These are phyloP conservation scores for Caenorhabditis briggsae DNA, from an alignment of 1,140 invertebrate genomes.

Conservation along the genomic window DNA sequence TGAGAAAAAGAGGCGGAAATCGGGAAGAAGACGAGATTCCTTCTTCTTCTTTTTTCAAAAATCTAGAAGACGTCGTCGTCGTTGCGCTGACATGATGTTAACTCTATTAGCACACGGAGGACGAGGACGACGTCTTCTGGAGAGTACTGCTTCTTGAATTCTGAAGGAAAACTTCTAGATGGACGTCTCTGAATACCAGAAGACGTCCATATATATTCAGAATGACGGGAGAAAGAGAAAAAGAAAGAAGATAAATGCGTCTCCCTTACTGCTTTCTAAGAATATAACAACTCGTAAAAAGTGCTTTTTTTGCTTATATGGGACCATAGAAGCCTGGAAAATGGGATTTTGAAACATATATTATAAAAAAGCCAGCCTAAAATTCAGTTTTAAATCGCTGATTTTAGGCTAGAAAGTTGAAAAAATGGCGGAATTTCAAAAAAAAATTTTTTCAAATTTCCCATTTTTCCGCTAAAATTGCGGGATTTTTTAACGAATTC, in stretches of 20 bases:
- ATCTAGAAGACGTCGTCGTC: neutral
- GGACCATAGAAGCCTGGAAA: too few relatives aligned
- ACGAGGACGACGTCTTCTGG: neutral
- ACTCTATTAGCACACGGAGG: constrained; percentile 23
- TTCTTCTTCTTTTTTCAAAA: neutral
- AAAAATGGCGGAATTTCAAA: too few relatives aligned
- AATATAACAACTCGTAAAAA: constrained; percentile 3
- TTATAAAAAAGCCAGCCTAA: too few relatives aligned
- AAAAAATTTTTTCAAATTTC: too few relatives aligned
- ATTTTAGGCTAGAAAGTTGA: too few relatives aligned
- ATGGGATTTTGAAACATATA: too few relatives aligned
- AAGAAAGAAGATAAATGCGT: neutral
- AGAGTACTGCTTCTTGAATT: too few relatives aligned
- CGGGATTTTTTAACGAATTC: too few relatives aligned
- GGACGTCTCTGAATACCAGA: neutral
- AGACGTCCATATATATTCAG: constrained; percentile 7
- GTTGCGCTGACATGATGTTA: neutral
- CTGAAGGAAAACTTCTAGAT: neutral
- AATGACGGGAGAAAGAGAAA: neutral
- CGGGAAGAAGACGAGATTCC: constrained; percentile 20
- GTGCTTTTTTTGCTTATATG: too few relatives aligned
- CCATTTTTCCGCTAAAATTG: too few relatives aligned
- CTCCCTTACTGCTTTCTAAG: too few relatives aligned
- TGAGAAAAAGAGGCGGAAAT: constrained; percentile 14
- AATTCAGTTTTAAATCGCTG: too few relatives aligned